Evolutionary conservation across 1,140 invertebrate species (phyloP), one percentile per base, ranked within the genome.

Genomic region (Drosophila tropicalis): DNA sequence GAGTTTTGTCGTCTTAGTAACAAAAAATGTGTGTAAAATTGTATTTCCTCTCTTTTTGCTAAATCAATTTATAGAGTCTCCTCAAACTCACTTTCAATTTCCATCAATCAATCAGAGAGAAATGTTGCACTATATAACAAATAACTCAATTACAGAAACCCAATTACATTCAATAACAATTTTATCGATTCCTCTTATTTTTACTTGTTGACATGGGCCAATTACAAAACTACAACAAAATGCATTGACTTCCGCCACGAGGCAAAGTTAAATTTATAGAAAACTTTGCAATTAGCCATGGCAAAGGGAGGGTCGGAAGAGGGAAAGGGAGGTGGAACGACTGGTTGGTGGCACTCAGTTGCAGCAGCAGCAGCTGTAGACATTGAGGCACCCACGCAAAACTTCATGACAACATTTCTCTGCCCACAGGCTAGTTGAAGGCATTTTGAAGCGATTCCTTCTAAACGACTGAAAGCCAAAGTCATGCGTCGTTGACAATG

Each of bases 141-240:
- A 87, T 84, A 87, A 87, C 85, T 87, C 84, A 76, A 79, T 87
- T 89, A 70, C 81, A 19, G 44, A 3, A 47, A 69, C 47, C 84
- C 84, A 87, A 87, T 89, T 87, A 81, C 73, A 84, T 65, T 78
- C 70, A 78, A 89, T 84, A 81, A 79, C 84, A 72, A 70, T 87
- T 87, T 87, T 87, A 87, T 87, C 89, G 77, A 47, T 41, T 41
- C 62, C 10, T 36, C 34, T 6, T 29, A 62, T 54, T 89, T 60
- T 13, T 62, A 36, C 44, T 64, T 72, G 34, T 62, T 63, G 83
- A 76, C 83, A 78, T 80, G 76, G 57, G 57, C 56, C 80, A 84
- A 84, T 89, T 79, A 89, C 76, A 89, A 73, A 58, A 55, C 36
- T 4, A n/a, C 79, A 83, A 80, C 83, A 82, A 86, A 86, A 78